Percentiles rank a stretch among this genome's conserved stretches.
These are phyloP conservation scores for Cichlasoma orientale DNA, from an alignment of 2,797 vertebrate genomes.

Conservation along the genomic window DNA sequence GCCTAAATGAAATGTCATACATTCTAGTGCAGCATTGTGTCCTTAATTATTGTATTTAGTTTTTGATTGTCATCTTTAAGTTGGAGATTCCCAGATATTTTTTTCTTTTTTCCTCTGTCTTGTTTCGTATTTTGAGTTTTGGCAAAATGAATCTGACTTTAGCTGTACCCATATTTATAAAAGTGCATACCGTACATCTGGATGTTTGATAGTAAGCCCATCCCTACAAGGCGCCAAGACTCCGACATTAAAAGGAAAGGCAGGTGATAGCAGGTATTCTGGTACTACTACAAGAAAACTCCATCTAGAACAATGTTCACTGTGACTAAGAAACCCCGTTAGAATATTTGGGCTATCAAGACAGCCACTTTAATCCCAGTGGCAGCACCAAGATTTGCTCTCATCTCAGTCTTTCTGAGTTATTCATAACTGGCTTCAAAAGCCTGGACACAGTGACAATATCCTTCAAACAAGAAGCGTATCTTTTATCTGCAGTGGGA, in stretches of 20 bases:
- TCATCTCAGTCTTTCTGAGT: constrained; percentile 2
- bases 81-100: too few species aligned
- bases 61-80: too few species aligned
- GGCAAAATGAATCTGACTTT: background rate
- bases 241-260: background rate
- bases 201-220: background rate
- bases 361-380: constrained; percentile 13
- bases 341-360: background rate
- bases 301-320: constrained; percentile 17
- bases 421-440: constrained; percentile 33
- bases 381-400: background rate
- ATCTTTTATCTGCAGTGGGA: constrained; percentile 20
- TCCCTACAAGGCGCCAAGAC: background rate
- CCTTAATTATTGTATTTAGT: too few species aligned
- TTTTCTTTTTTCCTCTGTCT: too few species aligned
- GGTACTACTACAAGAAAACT: constrained; percentile 18
- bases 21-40: too few species aligned
- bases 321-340: background rate
- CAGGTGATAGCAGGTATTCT: background rate
- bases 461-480: constrained; percentile 20
- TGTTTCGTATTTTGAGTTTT: too few species aligned
- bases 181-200: background rate
- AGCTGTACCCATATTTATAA: background rate
- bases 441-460: background rate
- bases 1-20: too few species aligned